phyloP scores from a whole-genome alignment of 2,888 invertebrate species.

The Cosmia pyralina region DNA sequence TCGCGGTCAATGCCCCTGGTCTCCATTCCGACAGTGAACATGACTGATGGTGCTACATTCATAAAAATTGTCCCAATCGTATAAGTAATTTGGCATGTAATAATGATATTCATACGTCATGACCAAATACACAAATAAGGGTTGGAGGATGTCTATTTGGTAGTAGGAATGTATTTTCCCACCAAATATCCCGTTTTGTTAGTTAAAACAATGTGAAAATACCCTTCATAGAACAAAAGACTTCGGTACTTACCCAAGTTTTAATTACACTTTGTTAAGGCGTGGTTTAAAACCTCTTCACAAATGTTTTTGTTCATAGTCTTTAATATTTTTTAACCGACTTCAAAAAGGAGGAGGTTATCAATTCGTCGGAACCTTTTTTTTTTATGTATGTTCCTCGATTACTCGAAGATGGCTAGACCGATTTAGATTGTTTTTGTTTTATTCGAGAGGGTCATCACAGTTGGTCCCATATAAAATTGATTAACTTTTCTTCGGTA shows the following conservation, averaged over 20 bases:
- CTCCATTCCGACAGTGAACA: constrained; percentile 26
- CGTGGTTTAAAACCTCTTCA: too few species aligned
- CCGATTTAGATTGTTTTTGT: too few species aligned
- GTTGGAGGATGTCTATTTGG: not conserved
- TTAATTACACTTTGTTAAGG: constrained; percentile 24
- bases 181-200: not conserved
- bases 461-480: too few species aligned
- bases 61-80: constrained; percentile 29
- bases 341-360: too few species aligned
- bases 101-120: constrained; percentile 1
- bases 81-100: constrained; percentile 26
- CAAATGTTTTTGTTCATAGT: too few species aligned
- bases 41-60: constrained; percentile 27
- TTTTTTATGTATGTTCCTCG: too few species aligned
- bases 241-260: constrained; percentile 2
- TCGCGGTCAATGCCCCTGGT: constrained; percentile 59
- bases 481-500: too few species aligned
- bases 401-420: too few species aligned
- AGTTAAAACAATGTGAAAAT: constrained; percentile 20
- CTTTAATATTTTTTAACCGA: too few species aligned
- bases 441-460: too few species aligned
- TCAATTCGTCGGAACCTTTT: too few species aligned
- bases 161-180: not conserved
- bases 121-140: constrained; percentile 2
- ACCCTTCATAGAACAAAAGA: constrained; percentile 31